Evolutionary conservation across 2,113 vertebrate genomes (phyloP).

Genomic region (Grammomys dolichurus): DNA sequence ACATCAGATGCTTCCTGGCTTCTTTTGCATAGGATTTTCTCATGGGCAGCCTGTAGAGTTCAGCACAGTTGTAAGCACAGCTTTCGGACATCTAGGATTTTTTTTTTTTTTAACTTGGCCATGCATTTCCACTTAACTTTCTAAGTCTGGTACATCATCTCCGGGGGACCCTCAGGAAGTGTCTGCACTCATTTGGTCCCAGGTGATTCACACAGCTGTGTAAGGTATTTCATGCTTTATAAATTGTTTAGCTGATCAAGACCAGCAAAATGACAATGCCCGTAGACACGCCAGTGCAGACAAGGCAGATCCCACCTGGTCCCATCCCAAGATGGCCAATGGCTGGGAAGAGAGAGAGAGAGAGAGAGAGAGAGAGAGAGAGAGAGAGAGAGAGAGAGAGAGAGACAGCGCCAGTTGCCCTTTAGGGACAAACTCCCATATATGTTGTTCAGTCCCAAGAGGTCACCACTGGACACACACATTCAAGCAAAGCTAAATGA

Average conservation of each 20-base stretch:
- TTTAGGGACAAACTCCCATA: background rate
- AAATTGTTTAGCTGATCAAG: background rate
- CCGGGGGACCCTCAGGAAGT: background rate
- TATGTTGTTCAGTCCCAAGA: background rate
- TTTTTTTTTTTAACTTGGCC: background rate
- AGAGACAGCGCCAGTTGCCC: background rate
- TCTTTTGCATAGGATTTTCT: background rate
- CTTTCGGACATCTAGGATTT: background rate
- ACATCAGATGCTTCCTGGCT: background rate
- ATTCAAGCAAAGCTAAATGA: background rate
- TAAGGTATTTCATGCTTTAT: conserved; percentile 6
- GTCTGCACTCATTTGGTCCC: background rate
- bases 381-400: too few relatives aligned
- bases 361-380: too few relatives aligned
- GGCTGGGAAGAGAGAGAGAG: background rate
- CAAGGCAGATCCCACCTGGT: background rate
- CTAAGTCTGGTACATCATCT: background rate
- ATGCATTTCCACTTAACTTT: background rate
- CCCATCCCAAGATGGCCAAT: background rate
- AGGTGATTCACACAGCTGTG: background rate
- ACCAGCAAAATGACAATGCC: background rate
- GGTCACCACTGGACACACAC: background rate
- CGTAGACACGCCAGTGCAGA: background rate
- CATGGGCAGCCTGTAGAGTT: background rate
- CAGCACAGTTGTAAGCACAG: background rate